Evolutionary conservation across 2,797 vertebrate species (phyloP), one percentile per base, ranked within the genome.

Genomic region (Pantherophis alleghaniensis): DNA sequence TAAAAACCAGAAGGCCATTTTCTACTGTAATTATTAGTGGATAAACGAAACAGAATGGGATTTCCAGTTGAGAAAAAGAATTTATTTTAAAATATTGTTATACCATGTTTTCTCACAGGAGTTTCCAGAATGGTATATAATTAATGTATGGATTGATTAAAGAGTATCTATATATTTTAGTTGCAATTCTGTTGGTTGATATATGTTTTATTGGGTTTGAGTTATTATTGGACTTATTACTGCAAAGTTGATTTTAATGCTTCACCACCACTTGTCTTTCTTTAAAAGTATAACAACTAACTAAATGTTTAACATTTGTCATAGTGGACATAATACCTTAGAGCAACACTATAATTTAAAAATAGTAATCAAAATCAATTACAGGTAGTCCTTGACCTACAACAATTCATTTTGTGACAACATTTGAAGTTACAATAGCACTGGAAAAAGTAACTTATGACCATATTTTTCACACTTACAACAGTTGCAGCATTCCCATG

Each of bases 11-110:
- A 86, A 2, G n/a, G 60, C 79, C 63, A 0, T 1, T 10, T 4
- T 94, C 91, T 86, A 55, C 12, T 24, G 6, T 69, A 69, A 69
- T 69, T 90, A 47, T 90, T 90, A 90, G 53, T 2, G 32, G 11
- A 7, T 18, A 61, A 91, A 86, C 3, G 18, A 91, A 86, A 42
- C n/a, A 91, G 37, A 79, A 89, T 79, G 47, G 5, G 47, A 47
- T 79, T 51, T 37, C 28, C 6, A 53, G 88, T 79, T 16, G 11
- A 79, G 26, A 20, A 92, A 47, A 2, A 92, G 16, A 59, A 37
- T n/a, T 90, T 74, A 55, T 90, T 90, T 90, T 32, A 90, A 90
- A 90, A 90, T 55, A 74, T 26, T 90, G 53, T 13, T 14, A n/a
- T 37, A 74, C 6, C 7, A 32, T 13, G 51, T 55, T 74, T 56